Conservation (phyloP, 1,140 invertebrate genomes). For the Macrosteles quadrilineatus region DNA sequence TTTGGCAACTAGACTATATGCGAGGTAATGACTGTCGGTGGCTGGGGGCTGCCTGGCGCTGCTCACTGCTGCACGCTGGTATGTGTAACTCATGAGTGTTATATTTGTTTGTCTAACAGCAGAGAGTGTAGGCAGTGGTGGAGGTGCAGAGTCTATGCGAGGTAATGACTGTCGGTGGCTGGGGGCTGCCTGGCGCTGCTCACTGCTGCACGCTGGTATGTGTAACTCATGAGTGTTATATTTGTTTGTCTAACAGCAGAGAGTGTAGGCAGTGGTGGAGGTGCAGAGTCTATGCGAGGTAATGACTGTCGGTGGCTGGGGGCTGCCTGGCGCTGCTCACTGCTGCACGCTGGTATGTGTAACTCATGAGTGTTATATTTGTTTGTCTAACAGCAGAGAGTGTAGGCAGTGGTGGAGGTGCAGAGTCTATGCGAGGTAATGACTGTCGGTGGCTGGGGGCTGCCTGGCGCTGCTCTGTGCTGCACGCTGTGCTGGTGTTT, state of each 20-base stretch:
- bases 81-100: too few species aligned
- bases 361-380: too few species aligned
- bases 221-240: too few species aligned
- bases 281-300: constrained; percentile 44
- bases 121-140: not conserved
- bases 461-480: constrained; percentile 49
- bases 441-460: constrained; percentile 55
- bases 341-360: not conserved
- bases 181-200: not conserved
- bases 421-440: constrained; percentile 46
- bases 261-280: constrained; percentile 18
- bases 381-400: not conserved
- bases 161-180: not conserved
- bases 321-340: not conserved
- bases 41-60: too few species aligned
- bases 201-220: not conserved
- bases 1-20: too few species aligned
- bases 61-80: too few species aligned
- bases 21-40: too few species aligned
- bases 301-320: not conserved
- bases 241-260: too few species aligned
- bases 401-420: constrained; percentile 18
- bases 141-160: not conserved
- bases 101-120: too few species aligned
- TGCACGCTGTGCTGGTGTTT: constrained; percentile 55